Evolutionary conservation across 2,888 invertebrate genomes (phyloP).

Genomic region (Caenorhabditis sp.): DNA sequence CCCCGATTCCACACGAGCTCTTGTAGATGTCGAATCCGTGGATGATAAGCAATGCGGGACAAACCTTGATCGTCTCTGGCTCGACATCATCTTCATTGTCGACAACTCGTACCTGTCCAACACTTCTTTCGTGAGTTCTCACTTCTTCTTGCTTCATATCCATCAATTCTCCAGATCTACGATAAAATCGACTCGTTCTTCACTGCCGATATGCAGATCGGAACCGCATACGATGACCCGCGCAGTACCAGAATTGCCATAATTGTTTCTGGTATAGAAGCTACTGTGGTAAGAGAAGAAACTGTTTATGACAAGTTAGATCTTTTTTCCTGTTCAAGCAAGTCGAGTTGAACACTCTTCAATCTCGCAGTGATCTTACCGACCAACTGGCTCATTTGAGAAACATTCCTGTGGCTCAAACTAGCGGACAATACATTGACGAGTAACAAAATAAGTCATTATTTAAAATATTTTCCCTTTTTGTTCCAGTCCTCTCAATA

Average conservation of each 20-base stretch:
- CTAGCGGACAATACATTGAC: no score
- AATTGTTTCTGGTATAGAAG: not conserved
- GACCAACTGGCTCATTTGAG: not conserved
- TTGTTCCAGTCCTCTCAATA: slow-evolving; percentile 1
- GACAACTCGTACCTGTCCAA: slow-evolving; percentile 9
- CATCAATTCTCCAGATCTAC: not conserved
- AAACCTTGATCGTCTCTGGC: not conserved
- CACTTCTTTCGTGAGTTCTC: not conserved
- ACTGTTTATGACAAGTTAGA: no score
- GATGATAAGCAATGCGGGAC: not conserved
- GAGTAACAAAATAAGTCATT: not conserved
- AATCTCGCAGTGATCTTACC: not conserved
- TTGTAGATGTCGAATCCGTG: not conserved
- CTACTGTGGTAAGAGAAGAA: slow-evolving; percentile 6
- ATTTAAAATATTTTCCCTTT: not conserved
- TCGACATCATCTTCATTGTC: slow-evolving; percentile 10
- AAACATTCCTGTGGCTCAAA: not conserved
- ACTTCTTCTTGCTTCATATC: not conserved
- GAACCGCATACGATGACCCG: slow-evolving; percentile 25
- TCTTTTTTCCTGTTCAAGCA: no score
- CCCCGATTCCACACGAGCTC: not conserved
- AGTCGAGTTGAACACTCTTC: not conserved
- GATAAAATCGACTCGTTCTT: not conserved
- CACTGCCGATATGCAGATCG: slow-evolving; percentile 1
- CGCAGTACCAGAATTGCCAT: slow-evolving; percentile 22